Conservation (phyloP, 2,888 invertebrate species). For the Pocota personata region DNA sequence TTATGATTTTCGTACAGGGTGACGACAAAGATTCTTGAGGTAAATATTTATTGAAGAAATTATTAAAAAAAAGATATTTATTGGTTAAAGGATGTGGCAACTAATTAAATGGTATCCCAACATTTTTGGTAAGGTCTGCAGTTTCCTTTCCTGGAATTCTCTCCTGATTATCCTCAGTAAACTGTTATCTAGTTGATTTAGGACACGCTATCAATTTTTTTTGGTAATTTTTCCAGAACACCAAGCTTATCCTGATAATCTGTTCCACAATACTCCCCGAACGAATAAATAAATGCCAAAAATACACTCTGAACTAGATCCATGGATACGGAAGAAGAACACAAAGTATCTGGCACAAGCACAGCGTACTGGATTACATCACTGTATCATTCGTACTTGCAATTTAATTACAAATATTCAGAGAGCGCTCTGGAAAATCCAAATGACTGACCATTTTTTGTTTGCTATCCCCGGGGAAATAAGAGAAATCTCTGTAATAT, state of each 20-base stretch:
- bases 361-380: constrained; percentile 47
- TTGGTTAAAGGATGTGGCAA: neutral
- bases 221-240: neutral
- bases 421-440: constrained; percentile 54
- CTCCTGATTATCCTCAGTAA: neutral
- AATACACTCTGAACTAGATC: constrained; percentile 5
- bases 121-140: too few species aligned
- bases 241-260: constrained; percentile 49
- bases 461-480: constrained; percentile 62
- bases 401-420: constrained; percentile 74
- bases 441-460: constrained; percentile 73
- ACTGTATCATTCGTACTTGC: constrained; percentile 64
- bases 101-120: neutral
- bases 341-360: constrained; percentile 56
- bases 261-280: constrained; percentile 27
- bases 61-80: too few species aligned
- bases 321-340: neutral
- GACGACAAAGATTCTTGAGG: neutral
- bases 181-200: constrained; percentile 1
- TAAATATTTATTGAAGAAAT: neutral
- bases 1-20: neutral
- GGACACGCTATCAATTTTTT: neutral
- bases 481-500: constrained; percentile 71
- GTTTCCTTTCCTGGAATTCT: neutral
- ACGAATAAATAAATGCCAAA: constrained; percentile 64